phyloP scores from a whole-genome alignment of 2,797 vertebrate species.

The Geotrypetes seraphini region DNA sequence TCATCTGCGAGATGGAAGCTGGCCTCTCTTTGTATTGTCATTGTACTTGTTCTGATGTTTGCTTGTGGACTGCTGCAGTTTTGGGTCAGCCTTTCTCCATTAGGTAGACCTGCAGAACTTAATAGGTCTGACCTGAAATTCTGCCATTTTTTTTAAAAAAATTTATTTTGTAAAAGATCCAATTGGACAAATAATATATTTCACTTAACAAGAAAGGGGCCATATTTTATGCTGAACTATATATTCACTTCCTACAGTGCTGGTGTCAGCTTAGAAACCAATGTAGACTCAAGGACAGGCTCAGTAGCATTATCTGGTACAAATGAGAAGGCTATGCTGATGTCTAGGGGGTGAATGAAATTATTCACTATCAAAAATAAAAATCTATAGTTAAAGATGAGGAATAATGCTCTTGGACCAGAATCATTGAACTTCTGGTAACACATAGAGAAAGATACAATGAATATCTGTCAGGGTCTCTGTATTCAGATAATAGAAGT shows the following conservation, averaged over 20 bases:
- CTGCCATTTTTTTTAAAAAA: conserved; percentile 2
- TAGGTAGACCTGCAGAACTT: not conserved
- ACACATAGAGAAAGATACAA: too few relatives aligned
- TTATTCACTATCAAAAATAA: not conserved
- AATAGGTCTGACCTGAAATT: conserved; percentile 4
- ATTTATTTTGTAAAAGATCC: not conserved
- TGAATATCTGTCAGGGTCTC: too few relatives aligned
- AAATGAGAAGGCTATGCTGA: not conserved
- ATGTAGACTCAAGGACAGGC: not conserved
- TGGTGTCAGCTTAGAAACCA: not conserved
- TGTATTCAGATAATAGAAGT: too few relatives aligned
- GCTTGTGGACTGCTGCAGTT: too few relatives aligned
- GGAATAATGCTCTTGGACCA: too few relatives aligned
- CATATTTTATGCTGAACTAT: not conserved
- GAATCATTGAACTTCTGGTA: too few relatives aligned
- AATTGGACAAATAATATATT: conserved; percentile 3
- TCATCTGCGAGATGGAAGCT: too few relatives aligned
- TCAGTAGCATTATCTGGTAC: not conserved
- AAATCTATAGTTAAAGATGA: too few relatives aligned
- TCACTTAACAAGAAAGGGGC: not conserved
- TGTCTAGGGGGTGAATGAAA: not conserved
- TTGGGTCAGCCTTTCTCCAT: conserved; percentile 1
- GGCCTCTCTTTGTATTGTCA: too few relatives aligned
- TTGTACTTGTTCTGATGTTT: too few relatives aligned
- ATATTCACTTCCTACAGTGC: not conserved